phyloP scores from a whole-genome alignment of 2,888 invertebrate species.

The Drosophila acutilabella region DNA sequence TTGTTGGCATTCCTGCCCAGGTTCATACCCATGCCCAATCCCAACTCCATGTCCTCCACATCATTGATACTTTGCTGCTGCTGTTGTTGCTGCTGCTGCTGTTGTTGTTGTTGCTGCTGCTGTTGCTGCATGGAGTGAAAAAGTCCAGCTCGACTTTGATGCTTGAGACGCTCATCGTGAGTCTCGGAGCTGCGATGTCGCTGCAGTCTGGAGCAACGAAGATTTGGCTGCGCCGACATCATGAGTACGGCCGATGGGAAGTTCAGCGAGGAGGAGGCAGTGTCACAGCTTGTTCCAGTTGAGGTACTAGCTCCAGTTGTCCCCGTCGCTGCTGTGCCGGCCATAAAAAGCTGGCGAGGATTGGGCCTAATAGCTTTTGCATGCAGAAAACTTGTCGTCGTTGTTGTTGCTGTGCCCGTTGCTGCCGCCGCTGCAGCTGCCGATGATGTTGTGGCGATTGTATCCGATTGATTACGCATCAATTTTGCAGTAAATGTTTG shows the following conservation, averaged over 20 bases:
- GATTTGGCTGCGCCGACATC: slow-evolving; percentile 43
- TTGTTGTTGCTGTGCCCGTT: not conserved
- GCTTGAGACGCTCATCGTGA: slow-evolving; percentile 83
- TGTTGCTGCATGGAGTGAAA: slow-evolving; percentile 82
- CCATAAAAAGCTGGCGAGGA: slow-evolving; percentile 58
- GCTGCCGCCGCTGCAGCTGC: slow-evolving; percentile 35
- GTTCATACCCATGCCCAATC: slow-evolving; percentile 57
- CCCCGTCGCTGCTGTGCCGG: slow-evolving; percentile 20
- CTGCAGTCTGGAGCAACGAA: slow-evolving; percentile 80
- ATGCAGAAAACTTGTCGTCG: slow-evolving; percentile 74
- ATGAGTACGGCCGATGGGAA: slow-evolving; percentile 46
- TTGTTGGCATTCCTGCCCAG: slow-evolving; percentile 57
- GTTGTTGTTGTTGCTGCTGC: slow-evolving; percentile 72
- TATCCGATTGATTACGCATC: slow-evolving; percentile 80
- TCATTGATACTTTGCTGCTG: slow-evolving; percentile 55
- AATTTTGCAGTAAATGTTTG: slow-evolving; percentile 57
- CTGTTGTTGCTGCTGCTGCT: slow-evolving; percentile 60
- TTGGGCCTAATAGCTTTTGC: slow-evolving; percentile 54
- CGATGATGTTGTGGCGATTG: slow-evolving; percentile 60
- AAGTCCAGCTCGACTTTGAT: slow-evolving; percentile 74
- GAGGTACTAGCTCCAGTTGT: slow-evolving; percentile 4
- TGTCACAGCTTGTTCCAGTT: slow-evolving; percentile 2
- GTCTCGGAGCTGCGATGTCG: slow-evolving; percentile 85
- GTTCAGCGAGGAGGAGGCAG: slow-evolving; percentile 24
- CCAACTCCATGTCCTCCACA: slow-evolving; percentile 75